phyloP scores from a whole-genome alignment of 2,797 vertebrate genomes.

The Lutjanus campechanus region DNA sequence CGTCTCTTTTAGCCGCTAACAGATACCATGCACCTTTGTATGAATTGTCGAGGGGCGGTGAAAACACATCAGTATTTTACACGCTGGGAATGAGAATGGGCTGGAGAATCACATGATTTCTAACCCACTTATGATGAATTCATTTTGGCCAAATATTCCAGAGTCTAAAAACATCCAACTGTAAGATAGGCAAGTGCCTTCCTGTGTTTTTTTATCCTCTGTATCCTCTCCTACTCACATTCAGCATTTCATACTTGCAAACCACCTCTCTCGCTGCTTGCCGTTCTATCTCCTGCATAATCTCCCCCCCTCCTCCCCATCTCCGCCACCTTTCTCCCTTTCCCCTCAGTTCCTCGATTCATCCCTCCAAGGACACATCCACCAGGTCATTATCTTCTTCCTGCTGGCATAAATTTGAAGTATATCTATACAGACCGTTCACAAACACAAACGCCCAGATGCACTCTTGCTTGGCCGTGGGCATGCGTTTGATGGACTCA shows the following conservation, averaged over 20 bases:
- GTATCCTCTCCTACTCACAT: conserved; percentile 28
- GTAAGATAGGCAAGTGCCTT: conserved; percentile 26
- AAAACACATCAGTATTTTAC: no score
- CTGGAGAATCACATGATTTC: neutral
- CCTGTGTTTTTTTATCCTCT: conserved; percentile 14
- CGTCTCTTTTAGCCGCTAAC: no score
- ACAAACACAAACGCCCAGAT: conserved; percentile 36
- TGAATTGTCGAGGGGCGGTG: no score
- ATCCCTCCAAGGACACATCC: conserved; percentile 69
- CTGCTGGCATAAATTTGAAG: conserved; percentile 54
- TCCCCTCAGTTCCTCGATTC: conserved; percentile 49
- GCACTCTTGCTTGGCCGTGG: conserved; percentile 26
- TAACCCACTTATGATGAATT: conserved; percentile 1
- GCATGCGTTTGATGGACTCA: conserved; percentile 44
- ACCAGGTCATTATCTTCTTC: conserved; percentile 62
- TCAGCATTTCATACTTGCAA: conserved; percentile 31
- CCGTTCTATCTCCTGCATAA: conserved; percentile 51
- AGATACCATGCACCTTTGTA: no score
- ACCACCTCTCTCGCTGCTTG: conserved; percentile 27
- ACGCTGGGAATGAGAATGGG: no score
- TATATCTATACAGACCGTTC: conserved; percentile 34
- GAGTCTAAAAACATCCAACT: conserved; percentile 18
- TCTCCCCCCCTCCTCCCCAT: conserved; percentile 46
- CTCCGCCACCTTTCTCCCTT: conserved; percentile 35
- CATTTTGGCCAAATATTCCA: neutral